Base-by-base conservation (phyloP, 1,140 invertebrate genomes). In the Wasmannia auropunctata region DNA sequence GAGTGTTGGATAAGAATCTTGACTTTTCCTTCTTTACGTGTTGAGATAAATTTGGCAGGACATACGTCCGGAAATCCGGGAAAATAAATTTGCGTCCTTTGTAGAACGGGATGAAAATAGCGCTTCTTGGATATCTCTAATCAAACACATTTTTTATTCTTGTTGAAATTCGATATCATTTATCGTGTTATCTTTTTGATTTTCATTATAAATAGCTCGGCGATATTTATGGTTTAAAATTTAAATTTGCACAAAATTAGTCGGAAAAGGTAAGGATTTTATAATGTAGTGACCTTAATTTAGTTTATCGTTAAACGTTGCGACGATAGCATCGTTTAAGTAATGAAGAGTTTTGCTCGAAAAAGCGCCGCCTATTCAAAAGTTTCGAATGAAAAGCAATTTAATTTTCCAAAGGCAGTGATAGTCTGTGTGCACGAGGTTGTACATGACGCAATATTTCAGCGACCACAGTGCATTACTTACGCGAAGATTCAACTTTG, bases 401-500 rank as follows among this genome's bases (percentile, higher is more conserved):
- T 54, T 16, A 69, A 56, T 80, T 69, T 56, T 69, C 16, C 0
- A 69, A 43, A 69, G 34, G 34, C 22, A 80, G 43, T 22, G 31
- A 67, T 46, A 54, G 14, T 60, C 14, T n/a, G 8, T 51, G 1
- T 51, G 3, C 16, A 28, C 19, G 3, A 37, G 31, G 14, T 67
- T 51, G 31, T 49, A 56, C 16, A 31, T 67, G 31, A 79, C 19
- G n/a, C 16, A 43, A 65, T 69, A 80, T 69, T 69, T 69, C 34
- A 51, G 10, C 8, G 10, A 69, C 16, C 31, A 63, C 46, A 37
- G 16, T 34, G 40, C 28, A 67, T 67, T 51, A 67, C 37, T 65
- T 67, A 69, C 16, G 22, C n/a, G 34, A 54, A 40, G 69, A 34
- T 80, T 54, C 5, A 54, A 56, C 62, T 69, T 80, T 69, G 43